phyloP scores from a whole-genome alignment of 2,797 vertebrate species.

The Acrossocheilus wenchowensis region DNA sequence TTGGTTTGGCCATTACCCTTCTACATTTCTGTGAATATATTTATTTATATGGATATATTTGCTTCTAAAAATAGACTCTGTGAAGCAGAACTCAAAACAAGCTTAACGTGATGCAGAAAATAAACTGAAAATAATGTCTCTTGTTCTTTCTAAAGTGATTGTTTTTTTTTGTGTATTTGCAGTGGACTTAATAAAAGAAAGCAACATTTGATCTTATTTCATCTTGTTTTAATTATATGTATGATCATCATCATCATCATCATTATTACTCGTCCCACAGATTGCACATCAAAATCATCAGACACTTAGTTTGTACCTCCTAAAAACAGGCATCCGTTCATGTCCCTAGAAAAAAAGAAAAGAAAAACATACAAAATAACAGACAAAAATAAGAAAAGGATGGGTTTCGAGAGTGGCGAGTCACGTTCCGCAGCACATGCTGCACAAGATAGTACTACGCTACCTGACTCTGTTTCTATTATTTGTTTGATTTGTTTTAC shows the following conservation, averaged over 20 bases:
- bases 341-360: constrained; percentile 60
- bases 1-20: neutral
- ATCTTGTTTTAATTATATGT: constrained; percentile 65
- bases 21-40: neutral
- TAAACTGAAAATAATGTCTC: neutral
- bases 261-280: constrained; percentile 67
- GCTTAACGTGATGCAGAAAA: constrained; percentile 3
- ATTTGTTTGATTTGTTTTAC: constrained; percentile 36
- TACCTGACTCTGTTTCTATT: constrained; percentile 28
- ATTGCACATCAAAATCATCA: constrained; percentile 71
- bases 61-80: neutral
- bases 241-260: constrained; percentile 59
- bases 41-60: constrained; percentile 13
- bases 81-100: neutral
- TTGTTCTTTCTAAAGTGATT: neutral
- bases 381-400: constrained; percentile 55
- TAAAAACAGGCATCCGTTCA: constrained; percentile 65
- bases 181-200: constrained; percentile 14
- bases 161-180: neutral
- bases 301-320: constrained; percentile 60
- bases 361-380: constrained; percentile 52
- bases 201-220: constrained; percentile 54
- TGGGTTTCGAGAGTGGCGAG: constrained; percentile 39
- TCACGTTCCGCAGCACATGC: constrained; percentile 28
- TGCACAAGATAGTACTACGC: constrained; percentile 26